A percentile compares a stretch with the other conserved stretches of the same genome.
These are phyloP conservation scores for Branchinecta sandiegonensis DNA, from an alignment of 2,888 invertebrate genomes.

Conservation along the genomic window DNA sequence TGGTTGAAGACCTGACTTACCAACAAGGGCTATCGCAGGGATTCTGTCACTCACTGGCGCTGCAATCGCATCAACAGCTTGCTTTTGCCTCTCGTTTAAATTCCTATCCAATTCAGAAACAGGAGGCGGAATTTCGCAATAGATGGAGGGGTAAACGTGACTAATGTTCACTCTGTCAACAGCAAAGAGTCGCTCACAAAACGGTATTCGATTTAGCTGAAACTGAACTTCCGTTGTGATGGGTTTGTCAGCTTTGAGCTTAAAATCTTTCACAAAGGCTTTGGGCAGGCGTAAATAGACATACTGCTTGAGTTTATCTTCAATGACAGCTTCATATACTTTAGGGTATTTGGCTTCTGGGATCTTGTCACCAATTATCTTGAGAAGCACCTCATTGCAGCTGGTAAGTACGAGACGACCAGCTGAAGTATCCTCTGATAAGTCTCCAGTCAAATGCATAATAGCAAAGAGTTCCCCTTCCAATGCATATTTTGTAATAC, in stretches of 20 bases:
- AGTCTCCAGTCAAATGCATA: constrained; percentile 52
- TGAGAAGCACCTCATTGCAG: constrained; percentile 52
- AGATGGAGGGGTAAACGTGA: constrained; percentile 36
- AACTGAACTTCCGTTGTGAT: constrained; percentile 60
- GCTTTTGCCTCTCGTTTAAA: constrained; percentile 59
- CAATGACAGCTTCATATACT: constrained; percentile 59
- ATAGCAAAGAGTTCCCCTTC: constrained; percentile 60
- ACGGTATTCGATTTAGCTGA: constrained; percentile 59
- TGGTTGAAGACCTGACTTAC: constrained; percentile 28
- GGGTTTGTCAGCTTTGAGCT: constrained; percentile 47
- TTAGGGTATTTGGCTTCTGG: constrained; percentile 25
- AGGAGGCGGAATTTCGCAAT: constrained; percentile 15
- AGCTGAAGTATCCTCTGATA: constrained; percentile 66
- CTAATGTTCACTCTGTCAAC: constrained; percentile 48
- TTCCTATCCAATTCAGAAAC: constrained; percentile 37
- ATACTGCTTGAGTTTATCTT: constrained; percentile 62
- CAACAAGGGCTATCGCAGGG: constrained; percentile 56
- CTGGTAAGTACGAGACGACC: constrained; percentile 61
- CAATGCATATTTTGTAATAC: constrained; percentile 58
- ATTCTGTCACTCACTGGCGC: constrained; percentile 45
- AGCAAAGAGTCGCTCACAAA: constrained; percentile 71
- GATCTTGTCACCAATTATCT: constrained; percentile 30
- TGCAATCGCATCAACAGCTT: constrained; percentile 61
- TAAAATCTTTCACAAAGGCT: constrained; percentile 47
- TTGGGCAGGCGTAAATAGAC: constrained; percentile 57